Evolutionary conservation across 2,888 invertebrate species (phyloP).

Genomic region (Synanthedon vespiformis): DNA sequence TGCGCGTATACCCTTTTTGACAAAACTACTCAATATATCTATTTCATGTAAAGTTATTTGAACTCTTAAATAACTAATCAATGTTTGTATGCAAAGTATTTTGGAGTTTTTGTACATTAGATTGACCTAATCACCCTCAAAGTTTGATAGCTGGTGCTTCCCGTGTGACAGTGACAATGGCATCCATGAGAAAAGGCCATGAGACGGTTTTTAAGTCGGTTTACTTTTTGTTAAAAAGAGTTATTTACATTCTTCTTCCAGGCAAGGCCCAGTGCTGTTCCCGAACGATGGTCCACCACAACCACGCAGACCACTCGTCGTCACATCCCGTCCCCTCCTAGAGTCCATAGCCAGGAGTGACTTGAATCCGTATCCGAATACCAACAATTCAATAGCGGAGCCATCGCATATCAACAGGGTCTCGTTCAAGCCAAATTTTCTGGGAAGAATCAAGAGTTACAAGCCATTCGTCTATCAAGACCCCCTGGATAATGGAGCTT

Average conservation of each 20-base stretch:
- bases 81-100: too few species aligned
- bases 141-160: too few species aligned
- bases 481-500: constrained; percentile 13
- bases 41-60: too few species aligned
- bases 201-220: too few species aligned
- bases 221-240: too few species aligned
- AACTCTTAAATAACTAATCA: too few species aligned
- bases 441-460: constrained; percentile 24
- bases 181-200: too few species aligned
- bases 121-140: too few species aligned
- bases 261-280: constrained; percentile 59
- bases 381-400: constrained; percentile 26
- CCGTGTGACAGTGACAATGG: too few species aligned
- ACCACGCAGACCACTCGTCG: constrained; percentile 45
- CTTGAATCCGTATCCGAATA: constrained; percentile 15
- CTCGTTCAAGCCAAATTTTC: constrained; percentile 18
- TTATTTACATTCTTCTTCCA: not conserved
- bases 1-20: too few species aligned
- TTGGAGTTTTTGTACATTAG: too few species aligned
- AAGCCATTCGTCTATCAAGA: constrained; percentile 14
- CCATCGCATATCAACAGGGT: constrained; percentile 22
- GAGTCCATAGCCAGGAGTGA: constrained; percentile 54
- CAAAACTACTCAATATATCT: too few species aligned
- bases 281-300: constrained; percentile 49
- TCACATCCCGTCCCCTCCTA: constrained; percentile 48